Evolutionary conservation across 2,888 invertebrate species (phyloP), one percentile per base, ranked within the genome.

Genomic region (Odiellus spinosus): DNA sequence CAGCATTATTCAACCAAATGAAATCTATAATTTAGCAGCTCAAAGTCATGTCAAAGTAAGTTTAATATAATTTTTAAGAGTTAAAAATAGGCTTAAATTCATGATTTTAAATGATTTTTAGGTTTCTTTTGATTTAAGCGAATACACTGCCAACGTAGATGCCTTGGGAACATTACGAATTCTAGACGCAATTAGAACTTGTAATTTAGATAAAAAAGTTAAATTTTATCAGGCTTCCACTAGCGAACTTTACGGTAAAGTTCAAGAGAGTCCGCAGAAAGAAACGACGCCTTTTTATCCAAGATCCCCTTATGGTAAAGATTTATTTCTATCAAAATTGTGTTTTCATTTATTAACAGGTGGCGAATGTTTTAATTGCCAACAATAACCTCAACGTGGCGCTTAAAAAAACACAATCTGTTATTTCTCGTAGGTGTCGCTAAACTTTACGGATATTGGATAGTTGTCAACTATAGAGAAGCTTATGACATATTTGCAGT

Each of bases 131-230:
- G 96, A 99, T 63, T 71, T 98, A 51, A 91, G 93, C 60, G 96
- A 99, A 68, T 99, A 99, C 62, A 98, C 98, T 0, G 93, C 96
- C 0, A 93, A 99, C 71, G 93, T 95, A 1, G 91, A 93, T 67
- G 93, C 83, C 0, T 76, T 93, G n/a, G 93, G 95, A 11, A 90
- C 91, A 1, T 71, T 95, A 19, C 73, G 93, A 55, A 70, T 95
- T 32, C 67, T 93, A 44, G 93, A 95, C 64, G 93, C 95, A 0
- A 85, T 95, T 47, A 73, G 87, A 55, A 86, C 86, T 0, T 88
- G 85, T 54, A 82, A 83, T 0, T 69, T 93, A 51, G 83, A 82
- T 58, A 78, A 80, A 45, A 70, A 75, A 17, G 79, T 87, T 0
- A 78, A 75, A 61, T 88, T 93, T 65, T 95, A 95, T 70, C 93